Conservation (phyloP, 2,797 vertebrate species). For the Kryptopterus vitreolus region DNA sequence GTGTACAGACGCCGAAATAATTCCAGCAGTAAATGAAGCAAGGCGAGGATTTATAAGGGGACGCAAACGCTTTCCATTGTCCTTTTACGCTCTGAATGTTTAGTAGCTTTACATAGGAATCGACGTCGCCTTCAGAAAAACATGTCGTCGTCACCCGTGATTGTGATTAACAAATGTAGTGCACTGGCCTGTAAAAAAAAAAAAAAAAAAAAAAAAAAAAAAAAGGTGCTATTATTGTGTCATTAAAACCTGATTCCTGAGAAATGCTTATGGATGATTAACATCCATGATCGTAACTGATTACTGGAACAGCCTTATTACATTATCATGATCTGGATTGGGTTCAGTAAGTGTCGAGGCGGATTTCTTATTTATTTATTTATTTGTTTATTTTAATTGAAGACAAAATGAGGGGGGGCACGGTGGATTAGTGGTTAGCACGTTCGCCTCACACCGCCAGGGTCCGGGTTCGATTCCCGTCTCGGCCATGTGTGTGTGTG, state of each 20-base stretch:
- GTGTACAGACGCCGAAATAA: not conserved
- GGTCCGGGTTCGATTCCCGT: too few species aligned
- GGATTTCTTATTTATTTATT: not conserved
- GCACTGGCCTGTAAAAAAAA: not conserved
- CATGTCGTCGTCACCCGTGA: not conserved
- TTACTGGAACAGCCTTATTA: not conserved
- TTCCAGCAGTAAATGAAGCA: conserved; percentile 1
- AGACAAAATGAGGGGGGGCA: too few species aligned
- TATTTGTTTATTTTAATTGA: too few species aligned
- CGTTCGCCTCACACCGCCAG: too few species aligned
- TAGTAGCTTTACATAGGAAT: not conserved
- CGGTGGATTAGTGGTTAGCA: too few species aligned
- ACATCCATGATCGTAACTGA: not conserved
- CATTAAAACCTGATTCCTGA: not conserved
- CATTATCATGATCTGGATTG: not conserved
- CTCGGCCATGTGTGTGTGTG: too few species aligned
- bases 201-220: conserved; percentile 18
- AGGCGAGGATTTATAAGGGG: too few species aligned
- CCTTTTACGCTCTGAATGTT: not conserved
- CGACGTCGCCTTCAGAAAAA: not conserved
- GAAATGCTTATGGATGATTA: not conserved
- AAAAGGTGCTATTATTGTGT: conserved; percentile 3
- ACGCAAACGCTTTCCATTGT: too few species aligned
- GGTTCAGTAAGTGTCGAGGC: not conserved
- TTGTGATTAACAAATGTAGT: not conserved